phyloP scores from a whole-genome alignment of 2,113 vertebrate species.

The Epinephelus lanceolatus region DNA sequence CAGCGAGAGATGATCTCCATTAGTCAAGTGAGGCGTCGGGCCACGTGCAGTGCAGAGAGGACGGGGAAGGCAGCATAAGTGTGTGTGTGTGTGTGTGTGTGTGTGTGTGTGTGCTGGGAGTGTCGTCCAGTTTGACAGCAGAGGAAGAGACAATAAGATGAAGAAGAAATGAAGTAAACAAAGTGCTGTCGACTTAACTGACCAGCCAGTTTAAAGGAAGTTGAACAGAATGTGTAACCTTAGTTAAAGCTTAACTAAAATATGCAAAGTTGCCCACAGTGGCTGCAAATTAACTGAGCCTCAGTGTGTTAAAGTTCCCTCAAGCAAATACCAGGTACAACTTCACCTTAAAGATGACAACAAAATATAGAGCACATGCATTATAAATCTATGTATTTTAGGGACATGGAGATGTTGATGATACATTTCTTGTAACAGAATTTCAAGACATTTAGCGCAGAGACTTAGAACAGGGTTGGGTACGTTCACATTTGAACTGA shows the following conservation, averaged over 20 bases:
- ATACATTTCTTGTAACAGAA: background rate
- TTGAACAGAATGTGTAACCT: background rate
- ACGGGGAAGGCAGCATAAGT: background rate
- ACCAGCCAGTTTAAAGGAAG: background rate
- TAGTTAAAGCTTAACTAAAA: background rate
- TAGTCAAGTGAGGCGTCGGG: background rate
- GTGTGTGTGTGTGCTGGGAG: background rate
- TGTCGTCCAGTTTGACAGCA: background rate
- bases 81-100: background rate
- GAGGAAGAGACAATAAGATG: background rate
- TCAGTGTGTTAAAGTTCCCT: background rate
- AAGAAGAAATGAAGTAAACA: background rate
- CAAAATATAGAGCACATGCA: background rate
- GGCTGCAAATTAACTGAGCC: background rate
- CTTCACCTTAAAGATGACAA: background rate
- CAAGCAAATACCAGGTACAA: background rate
- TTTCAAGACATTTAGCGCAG: background rate
- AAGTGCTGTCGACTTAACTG: background rate
- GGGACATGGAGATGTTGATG: background rate
- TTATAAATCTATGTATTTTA: background rate
- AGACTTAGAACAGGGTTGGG: background rate
- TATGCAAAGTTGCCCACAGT: background rate
- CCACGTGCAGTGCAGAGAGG: slow-evolving; percentile 3
- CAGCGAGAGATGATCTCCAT: background rate
- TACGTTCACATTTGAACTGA: no score